Evolutionary conservation across 2,113 vertebrate species (phyloP).

Genomic region (Heteronetta atricapilla): DNA sequence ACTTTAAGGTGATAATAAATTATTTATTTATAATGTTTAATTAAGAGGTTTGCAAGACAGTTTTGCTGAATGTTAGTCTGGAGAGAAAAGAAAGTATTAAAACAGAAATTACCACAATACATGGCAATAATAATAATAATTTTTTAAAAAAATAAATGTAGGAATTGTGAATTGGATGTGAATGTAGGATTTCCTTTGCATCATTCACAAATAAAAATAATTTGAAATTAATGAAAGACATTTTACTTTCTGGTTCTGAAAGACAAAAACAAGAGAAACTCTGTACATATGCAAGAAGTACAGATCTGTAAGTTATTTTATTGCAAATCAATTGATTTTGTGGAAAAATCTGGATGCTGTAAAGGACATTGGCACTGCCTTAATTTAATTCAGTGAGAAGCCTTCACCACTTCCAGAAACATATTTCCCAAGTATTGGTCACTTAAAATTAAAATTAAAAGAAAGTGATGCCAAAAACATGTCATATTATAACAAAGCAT

Average conservation of each 20-base stretch:
- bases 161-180: background rate
- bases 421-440: background rate
- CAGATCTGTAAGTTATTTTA: background rate
- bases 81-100: background rate
- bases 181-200: background rate
- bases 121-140: background rate
- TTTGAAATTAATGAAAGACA: background rate
- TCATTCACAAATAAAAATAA: background rate
- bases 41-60: background rate
- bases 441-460: background rate
- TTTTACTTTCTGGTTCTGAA: constrained; percentile 5
- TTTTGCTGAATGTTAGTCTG: background rate
- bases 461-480: background rate
- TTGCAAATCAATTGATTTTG: background rate
- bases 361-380: background rate
- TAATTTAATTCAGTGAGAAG: background rate
- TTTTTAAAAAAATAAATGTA: background rate
- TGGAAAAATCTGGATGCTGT: background rate
- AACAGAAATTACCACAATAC: background rate
- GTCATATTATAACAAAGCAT: background rate
- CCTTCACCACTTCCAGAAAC: background rate
- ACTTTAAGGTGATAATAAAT: background rate
- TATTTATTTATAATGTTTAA: background rate
- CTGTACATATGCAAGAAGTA: background rate
- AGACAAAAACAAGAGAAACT: background rate